These are phyloP conservation scores for Petrolisthes manimaculis DNA, from an alignment of 2,888 invertebrate genomes.

Conservation along the genomic window DNA sequence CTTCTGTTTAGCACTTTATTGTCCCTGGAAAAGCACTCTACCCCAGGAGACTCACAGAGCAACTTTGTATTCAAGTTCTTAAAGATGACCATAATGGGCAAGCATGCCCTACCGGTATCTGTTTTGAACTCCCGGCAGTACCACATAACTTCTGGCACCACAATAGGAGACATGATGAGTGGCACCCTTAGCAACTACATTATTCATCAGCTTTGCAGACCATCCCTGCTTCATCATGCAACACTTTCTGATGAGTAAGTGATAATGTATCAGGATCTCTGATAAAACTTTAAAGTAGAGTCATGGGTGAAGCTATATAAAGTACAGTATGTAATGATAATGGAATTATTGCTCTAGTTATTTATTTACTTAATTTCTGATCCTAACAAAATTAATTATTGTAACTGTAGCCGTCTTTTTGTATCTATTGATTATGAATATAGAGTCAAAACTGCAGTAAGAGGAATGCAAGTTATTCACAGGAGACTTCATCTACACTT, in stretches of 20 bases:
- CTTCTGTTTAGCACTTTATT: conserved; percentile 45
- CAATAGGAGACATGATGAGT: conserved; percentile 58
- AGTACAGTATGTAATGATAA: no score
- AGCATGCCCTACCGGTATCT: conserved; percentile 40
- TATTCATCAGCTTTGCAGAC: conserved; percentile 50
- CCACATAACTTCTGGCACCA: conserved; percentile 46
- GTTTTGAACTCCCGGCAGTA: conserved; percentile 54
- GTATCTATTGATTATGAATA: no score
- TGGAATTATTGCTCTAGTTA: no score
- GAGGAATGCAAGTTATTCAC: no score
- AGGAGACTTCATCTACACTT: no score
- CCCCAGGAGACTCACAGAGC: conserved; percentile 41
- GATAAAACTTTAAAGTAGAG: no score
- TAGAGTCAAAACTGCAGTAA: no score
- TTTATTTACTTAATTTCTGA: no score
- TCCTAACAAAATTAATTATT: no score
- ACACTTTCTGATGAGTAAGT: conserved; percentile 39
- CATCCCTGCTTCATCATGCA: conserved; percentile 43
- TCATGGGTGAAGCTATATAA: no score
- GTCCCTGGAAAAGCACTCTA: conserved; percentile 35
- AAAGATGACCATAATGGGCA: conserved; percentile 31
- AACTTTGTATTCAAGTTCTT: conserved; percentile 45
- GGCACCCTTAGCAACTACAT: conserved; percentile 56
- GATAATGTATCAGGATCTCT: neutral
- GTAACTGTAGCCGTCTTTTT: no score